Evolutionary conservation across 2,797 vertebrate species (phyloP), one percentile per base, ranked within the genome.

Genomic region (Argya squamiceps): DNA sequence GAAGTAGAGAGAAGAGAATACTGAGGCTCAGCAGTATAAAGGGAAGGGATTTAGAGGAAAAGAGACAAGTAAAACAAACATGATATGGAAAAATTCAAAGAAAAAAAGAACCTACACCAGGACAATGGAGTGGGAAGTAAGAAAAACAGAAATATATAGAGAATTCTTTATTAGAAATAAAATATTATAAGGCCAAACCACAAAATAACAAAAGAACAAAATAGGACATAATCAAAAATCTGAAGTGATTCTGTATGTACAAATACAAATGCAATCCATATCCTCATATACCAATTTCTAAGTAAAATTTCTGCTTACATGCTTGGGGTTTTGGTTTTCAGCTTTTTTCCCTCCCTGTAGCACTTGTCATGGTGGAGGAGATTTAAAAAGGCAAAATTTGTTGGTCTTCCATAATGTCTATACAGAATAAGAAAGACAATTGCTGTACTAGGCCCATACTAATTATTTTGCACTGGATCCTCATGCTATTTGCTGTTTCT

Each of bases 341-440:
- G 0, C 1, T 21, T 50, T 63, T 46, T 83, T 77, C 10, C 3
- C 22, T 70, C 10, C 19, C 6, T 34, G 14, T 37, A 65, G 4
- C 3, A 34, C 8, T 67, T 68, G 12, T 19, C 16, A 13, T 39
- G 4, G 11, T 15, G 6, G 3, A 6, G 2, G 3, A 49, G 5
- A 58, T 34, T 46, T 58, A 32, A 87, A 80, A 74, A 36, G 2
- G 6, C 3, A 80, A 34, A 53, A 55, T 58, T 15, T 74, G 2
- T 39, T 63, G 2, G 6, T 37, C 3, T 10, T 73, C 4, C 67
- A 12, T 23, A 43, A 4, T 9, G 2, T 24, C 8, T 52, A 16
- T 36, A 44, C 12, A 85, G 34, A 83, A 82, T 43, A 43, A 70
- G 10, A 23, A 88, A 53, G 30, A 77, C 1, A 86, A 86, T 3